Evolutionary conservation across 2,888 invertebrate genomes (phyloP).

Genomic region (Malacosoma neustria): DNA sequence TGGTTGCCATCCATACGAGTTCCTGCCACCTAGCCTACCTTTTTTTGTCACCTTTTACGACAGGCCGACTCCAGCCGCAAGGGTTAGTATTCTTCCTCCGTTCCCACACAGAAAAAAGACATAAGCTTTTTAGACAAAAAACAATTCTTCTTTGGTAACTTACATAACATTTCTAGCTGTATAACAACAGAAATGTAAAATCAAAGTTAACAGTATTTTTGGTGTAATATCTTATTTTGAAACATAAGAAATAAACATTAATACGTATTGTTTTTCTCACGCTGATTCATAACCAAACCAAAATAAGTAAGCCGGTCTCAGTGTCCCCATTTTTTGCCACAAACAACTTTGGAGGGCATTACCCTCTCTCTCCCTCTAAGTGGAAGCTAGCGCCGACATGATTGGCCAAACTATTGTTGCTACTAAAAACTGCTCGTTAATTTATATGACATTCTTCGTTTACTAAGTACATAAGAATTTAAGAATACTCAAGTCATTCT

Average conservation of each 20-base stretch:
- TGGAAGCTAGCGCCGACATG: slow-evolving; percentile 52
- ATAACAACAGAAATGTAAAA: no score
- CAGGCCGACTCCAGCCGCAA: no score
- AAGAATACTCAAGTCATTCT: no score
- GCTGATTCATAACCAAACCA: slow-evolving; percentile 65
- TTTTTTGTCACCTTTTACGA: no score
- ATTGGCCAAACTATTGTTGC: slow-evolving; percentile 39
- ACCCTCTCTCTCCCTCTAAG: slow-evolving; percentile 51
- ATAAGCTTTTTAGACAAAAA: no score
- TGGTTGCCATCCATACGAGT: no score
- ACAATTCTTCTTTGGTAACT: no score
- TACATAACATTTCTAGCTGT: no score
- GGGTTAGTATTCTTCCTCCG: no score
- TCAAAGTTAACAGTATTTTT: neutral
- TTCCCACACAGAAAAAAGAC: no score
- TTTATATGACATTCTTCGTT: slow-evolving; percentile 12
- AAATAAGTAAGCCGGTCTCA: slow-evolving; percentile 64
- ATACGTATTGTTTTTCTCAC: slow-evolving; percentile 62
- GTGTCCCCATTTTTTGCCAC: slow-evolving; percentile 72
- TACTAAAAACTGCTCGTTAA: slow-evolving; percentile 18
- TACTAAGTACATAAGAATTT: neutral
- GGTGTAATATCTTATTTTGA: neutral
- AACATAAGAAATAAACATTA: slow-evolving; percentile 27
- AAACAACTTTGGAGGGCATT: slow-evolving; percentile 71
- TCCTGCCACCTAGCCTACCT: no score